Evolutionary conservation across 1,140 invertebrate genomes (phyloP).

Genomic region (Ephestia elutella): DNA sequence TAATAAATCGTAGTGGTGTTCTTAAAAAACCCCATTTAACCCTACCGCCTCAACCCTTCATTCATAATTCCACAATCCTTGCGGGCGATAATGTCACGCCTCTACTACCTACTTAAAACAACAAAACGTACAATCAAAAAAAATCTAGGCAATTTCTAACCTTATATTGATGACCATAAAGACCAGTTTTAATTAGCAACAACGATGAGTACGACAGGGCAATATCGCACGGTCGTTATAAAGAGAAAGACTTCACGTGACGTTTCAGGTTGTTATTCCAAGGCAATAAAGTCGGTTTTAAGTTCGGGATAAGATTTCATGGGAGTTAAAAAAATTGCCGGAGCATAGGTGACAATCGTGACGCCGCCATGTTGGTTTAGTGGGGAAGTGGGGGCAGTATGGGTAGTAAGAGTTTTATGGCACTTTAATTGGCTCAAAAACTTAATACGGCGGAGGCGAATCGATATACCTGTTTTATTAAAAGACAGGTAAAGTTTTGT

Average conservation of each 20-base stretch:
- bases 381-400: conserved; percentile 40
- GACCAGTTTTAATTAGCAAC: conserved; percentile 19
- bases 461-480: conserved; percentile 58
- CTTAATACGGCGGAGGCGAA: conserved; percentile 41
- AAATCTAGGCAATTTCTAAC: conserved; percentile 21
- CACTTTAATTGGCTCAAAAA: conserved; percentile 65
- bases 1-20: conserved; percentile 44
- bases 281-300: conserved; percentile 26
- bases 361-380: conserved; percentile 70
- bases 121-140: conserved; percentile 42
- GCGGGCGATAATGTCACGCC: conserved; percentile 69
- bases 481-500: conserved; percentile 33
- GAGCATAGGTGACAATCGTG: conserved; percentile 64
- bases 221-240: conserved; percentile 52
- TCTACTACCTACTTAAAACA: conserved; percentile 54
- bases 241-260: conserved; percentile 64
- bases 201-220: conserved; percentile 38
- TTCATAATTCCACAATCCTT: conserved; percentile 62
- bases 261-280: conserved; percentile 25
- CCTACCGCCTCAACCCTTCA: conserved; percentile 63
- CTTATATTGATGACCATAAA: conserved; percentile 18
- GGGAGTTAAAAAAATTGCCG: conserved; percentile 30
- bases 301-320: conserved; percentile 16
- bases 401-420: conserved; percentile 62
- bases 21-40: conserved; percentile 57